Evolutionary conservation across 2,888 invertebrate genomes (phyloP).

Genomic region (Hypercompe scribonia): DNA sequence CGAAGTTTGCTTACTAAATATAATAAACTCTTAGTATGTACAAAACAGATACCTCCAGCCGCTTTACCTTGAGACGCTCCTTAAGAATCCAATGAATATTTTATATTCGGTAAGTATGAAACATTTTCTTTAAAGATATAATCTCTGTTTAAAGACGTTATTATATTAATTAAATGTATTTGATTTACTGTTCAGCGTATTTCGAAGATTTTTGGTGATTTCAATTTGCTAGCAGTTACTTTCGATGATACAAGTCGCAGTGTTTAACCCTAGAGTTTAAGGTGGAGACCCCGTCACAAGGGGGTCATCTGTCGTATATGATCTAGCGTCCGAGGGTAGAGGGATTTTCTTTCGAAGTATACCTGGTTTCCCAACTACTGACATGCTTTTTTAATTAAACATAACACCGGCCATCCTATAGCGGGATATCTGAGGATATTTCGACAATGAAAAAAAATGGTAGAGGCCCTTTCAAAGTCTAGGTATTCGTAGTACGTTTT

Average conservation of each 20-base stretch:
- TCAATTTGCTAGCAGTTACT: no score
- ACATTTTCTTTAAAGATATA: not conserved
- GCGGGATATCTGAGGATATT: not conserved
- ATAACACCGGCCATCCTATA: no score
- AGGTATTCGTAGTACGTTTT: not conserved
- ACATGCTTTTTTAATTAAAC: no score
- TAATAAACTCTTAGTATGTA: not conserved
- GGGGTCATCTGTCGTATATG: no score
- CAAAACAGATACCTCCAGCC: not conserved
- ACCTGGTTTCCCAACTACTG: no score
- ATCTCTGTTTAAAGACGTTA: not conserved
- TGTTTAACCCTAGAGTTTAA: no score
- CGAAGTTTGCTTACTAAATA: not conserved
- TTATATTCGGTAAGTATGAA: not conserved
- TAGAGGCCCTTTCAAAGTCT: not conserved
- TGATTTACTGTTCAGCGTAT: not conserved
- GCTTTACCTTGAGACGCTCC: constrained; percentile 4
- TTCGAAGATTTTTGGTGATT: no score
- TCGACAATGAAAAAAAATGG: not conserved
- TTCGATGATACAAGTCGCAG: no score
- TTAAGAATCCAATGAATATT: constrained; percentile 3
- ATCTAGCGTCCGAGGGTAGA: no score
- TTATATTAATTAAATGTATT: not conserved
- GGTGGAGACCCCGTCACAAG: no score
- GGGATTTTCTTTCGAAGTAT: no score